phyloP scores from a whole-genome alignment of 2,888 invertebrate species.

The Agrilus cyanescens region DNA sequence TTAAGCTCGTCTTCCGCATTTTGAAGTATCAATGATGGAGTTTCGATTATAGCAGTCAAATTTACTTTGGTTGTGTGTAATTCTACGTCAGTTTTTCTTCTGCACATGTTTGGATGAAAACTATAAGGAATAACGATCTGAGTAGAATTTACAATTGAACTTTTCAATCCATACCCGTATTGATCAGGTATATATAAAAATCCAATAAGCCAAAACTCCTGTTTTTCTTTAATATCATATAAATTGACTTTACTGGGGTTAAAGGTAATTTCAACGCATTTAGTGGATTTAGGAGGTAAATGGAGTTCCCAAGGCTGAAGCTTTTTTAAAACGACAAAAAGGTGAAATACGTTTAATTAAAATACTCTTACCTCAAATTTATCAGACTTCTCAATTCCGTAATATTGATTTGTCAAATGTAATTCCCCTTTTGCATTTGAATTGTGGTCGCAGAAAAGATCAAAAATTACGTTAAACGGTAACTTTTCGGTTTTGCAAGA shows the following conservation, averaged over 20 bases:
- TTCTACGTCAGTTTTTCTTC: slow-evolving; percentile 18
- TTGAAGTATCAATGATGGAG: slow-evolving; percentile 17
- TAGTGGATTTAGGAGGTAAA: slow-evolving; percentile 16
- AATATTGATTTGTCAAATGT: slow-evolving; percentile 19
- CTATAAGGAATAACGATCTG: slow-evolving; percentile 12
- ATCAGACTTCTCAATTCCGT: slow-evolving; percentile 15
- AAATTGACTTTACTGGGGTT: slow-evolving; percentile 1
- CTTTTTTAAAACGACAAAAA: slow-evolving; percentile 7
- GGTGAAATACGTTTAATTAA: slow-evolving; percentile 1
- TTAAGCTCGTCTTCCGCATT: slow-evolving; percentile 15
- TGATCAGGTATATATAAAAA: slow-evolving; percentile 19
- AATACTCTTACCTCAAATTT: slow-evolving; percentile 13
- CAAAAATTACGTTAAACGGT: slow-evolving; percentile 22
- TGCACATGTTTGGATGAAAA: slow-evolving; percentile 16
- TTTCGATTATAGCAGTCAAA: slow-evolving; percentile 13
- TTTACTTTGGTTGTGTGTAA: slow-evolving; percentile 16
- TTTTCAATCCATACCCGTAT: slow-evolving; percentile 16
- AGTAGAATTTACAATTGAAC: background rate
- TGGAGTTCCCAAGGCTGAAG: slow-evolving; percentile 19
- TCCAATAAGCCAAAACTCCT: slow-evolving; percentile 14
- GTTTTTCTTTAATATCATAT: background rate
- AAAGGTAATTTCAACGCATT: slow-evolving; percentile 12
- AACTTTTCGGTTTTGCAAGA: slow-evolving; percentile 4
- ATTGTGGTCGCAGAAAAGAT: slow-evolving; percentile 12
- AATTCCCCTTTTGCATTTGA: slow-evolving; percentile 15